Conservation (phyloP, 2,113 vertebrate genomes). For the Ailuropoda melanoleuca region DNA sequence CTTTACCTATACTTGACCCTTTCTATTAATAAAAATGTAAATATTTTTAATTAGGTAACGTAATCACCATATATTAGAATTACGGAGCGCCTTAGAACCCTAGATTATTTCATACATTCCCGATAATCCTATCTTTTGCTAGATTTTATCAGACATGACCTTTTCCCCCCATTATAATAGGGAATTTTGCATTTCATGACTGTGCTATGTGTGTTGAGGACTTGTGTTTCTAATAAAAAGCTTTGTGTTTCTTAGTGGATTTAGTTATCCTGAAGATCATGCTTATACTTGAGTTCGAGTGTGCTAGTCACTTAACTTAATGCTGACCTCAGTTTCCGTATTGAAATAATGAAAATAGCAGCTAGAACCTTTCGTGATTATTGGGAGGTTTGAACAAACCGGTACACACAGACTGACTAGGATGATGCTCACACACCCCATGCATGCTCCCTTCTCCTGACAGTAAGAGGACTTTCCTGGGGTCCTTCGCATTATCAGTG, state of each 20-base stretch:
- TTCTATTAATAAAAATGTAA: background rate
- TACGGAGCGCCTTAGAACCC: background rate
- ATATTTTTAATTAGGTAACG: background rate
- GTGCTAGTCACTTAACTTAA: background rate
- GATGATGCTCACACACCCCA: background rate
- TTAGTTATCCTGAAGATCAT: background rate
- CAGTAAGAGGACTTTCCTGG: background rate
- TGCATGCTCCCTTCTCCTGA: background rate
- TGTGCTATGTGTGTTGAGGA: background rate
- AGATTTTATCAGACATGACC: background rate
- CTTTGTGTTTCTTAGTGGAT: background rate
- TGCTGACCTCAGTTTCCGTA: background rate
- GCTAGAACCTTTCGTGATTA: background rate
- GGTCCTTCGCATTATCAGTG: background rate
- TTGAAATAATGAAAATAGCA: background rate
- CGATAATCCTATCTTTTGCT: background rate
- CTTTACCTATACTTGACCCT: background rate
- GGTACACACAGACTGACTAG: background rate
- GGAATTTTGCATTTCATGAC: background rate
- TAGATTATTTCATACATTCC: background rate
- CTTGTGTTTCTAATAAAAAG: background rate
- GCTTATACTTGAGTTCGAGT: background rate
- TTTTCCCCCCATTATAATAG: background rate
- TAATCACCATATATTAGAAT: background rate
- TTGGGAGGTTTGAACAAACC: background rate